Conservation (phyloP, 64 coral and sea anemone species). For the Hydrozoanthus tunicans region DNA sequence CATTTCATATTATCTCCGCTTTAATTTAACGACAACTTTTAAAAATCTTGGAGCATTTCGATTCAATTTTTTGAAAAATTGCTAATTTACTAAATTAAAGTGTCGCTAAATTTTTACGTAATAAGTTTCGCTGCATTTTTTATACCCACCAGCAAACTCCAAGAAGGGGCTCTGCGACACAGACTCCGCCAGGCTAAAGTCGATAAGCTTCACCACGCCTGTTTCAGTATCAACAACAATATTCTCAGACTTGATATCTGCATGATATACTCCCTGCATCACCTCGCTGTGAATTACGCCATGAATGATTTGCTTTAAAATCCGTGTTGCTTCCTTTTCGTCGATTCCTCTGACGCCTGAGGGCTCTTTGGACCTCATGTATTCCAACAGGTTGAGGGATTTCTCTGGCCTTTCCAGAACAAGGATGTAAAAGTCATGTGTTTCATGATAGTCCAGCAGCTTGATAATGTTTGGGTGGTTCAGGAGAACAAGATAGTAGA, state of each 20-base stretch:
- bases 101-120: too few species aligned
- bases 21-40: too few species aligned
- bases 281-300: background rate
- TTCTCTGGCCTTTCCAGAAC: constrained; percentile 14
- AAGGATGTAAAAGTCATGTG: constrained; percentile 10
- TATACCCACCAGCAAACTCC: background rate
- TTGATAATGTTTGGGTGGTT: background rate
- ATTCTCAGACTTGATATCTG: constrained; percentile 22
- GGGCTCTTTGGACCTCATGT: background rate
- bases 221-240: background rate
- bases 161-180: background rate
- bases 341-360: background rate
- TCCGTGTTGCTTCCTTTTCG: background rate
- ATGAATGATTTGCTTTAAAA: constrained; percentile 1
- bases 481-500: background rate
- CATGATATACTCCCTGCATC: background rate
- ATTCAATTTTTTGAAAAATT: too few species aligned
- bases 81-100: too few species aligned
- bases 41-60: too few species aligned
- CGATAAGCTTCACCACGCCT: constrained; percentile 2
- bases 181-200: background rate
- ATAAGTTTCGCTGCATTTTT: too few species aligned
- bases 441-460: background rate
- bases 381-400: background rate
- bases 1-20: too few species aligned